These are phyloP conservation scores for Belonocnema kinseyi DNA, from an alignment of 1,140 invertebrate species.

Conservation along the genomic window DNA sequence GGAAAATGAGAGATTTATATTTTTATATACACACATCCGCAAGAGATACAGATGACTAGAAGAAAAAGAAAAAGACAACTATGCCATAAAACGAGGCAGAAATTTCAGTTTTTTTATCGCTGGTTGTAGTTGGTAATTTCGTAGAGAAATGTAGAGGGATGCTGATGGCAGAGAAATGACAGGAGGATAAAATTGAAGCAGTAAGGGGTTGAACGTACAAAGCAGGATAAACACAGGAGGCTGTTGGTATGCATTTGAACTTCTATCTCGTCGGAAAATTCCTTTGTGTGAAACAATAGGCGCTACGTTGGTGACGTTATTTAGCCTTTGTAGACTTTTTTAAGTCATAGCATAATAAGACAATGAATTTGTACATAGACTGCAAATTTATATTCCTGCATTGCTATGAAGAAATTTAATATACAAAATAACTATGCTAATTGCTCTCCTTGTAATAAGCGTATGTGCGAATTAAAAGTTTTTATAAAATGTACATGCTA, in stretches of 20 bases:
- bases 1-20: too few relatives aligned
- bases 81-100: constrained; percentile 12
- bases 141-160: neutral
- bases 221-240: constrained; percentile 12
- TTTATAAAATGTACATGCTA: too few relatives aligned
- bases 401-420: too few relatives aligned
- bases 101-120: constrained; percentile 2
- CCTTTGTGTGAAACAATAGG: constrained; percentile 18
- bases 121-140: neutral
- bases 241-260: constrained; percentile 11
- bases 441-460: too few relatives aligned
- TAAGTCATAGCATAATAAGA: neutral
- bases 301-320: constrained; percentile 17
- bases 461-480: too few relatives aligned
- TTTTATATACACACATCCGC: too few relatives aligned
- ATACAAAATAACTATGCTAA: too few relatives aligned
- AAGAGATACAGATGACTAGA: too few relatives aligned
- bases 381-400: too few relatives aligned
- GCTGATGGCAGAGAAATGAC: neutral
- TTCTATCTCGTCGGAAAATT: constrained; percentile 17
- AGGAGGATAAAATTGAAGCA: neutral
- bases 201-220: constrained; percentile 8
- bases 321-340: constrained; percentile 1
- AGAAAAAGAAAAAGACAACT: neutral
- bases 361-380: too few relatives aligned